These are phyloP conservation scores for Lordiphosa clarofinis DNA, from an alignment of 1,140 invertebrate species.

Conservation along the genomic window DNA sequence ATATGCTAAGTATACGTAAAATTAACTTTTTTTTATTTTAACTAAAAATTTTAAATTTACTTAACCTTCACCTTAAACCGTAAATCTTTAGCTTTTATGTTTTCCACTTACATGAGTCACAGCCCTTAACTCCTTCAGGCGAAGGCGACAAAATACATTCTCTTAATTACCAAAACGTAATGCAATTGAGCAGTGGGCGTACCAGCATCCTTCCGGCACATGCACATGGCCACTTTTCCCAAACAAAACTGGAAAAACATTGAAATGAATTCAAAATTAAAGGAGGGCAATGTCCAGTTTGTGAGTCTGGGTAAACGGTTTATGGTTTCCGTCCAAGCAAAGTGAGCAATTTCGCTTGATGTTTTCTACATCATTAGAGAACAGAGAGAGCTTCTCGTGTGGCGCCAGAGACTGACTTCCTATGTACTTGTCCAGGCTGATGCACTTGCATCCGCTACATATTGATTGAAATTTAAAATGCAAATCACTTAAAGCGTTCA, in stretches of 20 bases:
- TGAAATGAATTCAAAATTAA: background rate
- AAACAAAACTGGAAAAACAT: constrained; percentile 11
- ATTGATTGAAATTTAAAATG: constrained; percentile 78
- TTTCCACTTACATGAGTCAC: too few relatives aligned
- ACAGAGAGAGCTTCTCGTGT: constrained; percentile 18
- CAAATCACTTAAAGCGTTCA: constrained; percentile 76
- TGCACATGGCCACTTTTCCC: constrained; percentile 1
- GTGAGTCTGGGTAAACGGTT: constrained; percentile 7
- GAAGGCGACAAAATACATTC: constrained; percentile 37
- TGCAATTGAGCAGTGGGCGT: constrained; percentile 32
- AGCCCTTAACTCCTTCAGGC: background rate
- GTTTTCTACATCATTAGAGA: constrained; percentile 40
- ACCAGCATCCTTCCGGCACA: constrained; percentile 1
- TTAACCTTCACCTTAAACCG: too few relatives aligned
- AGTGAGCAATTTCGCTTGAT: constrained; percentile 47
- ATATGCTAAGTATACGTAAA: background rate
- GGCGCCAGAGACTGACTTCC: constrained; percentile 10
- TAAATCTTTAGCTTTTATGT: too few relatives aligned
- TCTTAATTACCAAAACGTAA: constrained; percentile 30
- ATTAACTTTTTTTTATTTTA: too few relatives aligned
- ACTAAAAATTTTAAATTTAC: too few relatives aligned
- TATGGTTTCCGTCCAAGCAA: constrained; percentile 45
- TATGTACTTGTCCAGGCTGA: constrained; percentile 11
- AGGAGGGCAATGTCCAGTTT: background rate
- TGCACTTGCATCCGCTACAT: constrained; percentile 37